phyloP scores from a whole-genome alignment of 2,888 invertebrate genomes.

The Clepsis dumicolana region DNA sequence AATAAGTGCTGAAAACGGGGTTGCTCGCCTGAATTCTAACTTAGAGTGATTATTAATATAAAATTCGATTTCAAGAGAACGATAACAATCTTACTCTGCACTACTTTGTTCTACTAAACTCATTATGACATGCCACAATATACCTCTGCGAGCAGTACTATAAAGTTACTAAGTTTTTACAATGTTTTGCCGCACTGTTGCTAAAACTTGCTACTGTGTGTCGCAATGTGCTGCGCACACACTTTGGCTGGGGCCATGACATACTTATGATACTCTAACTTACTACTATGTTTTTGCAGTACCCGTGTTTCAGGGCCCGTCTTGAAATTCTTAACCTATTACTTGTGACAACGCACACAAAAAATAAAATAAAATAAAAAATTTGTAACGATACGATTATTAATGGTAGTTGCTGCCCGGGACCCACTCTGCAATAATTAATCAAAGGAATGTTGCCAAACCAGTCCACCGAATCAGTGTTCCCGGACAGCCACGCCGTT shows the following conservation, averaged over 20 bases:
- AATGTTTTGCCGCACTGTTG: neutral
- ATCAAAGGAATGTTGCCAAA: constrained; percentile 1
- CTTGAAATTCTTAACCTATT: neutral
- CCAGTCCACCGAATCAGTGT: constrained; percentile 4
- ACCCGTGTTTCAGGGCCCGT: neutral
- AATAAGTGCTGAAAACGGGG: too few relatives aligned
- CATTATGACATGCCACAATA: neutral
- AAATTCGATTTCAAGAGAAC: neutral
- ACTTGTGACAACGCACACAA: too few relatives aligned
- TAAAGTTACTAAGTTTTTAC: neutral
- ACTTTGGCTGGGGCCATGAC: neutral
- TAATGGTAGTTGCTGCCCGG: constrained; percentile 6
- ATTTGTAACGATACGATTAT: neutral
- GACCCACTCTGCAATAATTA: constrained; percentile 8
- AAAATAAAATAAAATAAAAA: neutral
- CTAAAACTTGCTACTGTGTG: neutral
- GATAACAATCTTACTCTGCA: neutral
- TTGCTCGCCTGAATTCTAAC: too few relatives aligned
- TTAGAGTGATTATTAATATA: neutral
- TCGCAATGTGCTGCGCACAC: neutral
- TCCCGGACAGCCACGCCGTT: constrained; percentile 1
- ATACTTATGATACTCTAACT: neutral
- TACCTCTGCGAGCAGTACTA: neutral
- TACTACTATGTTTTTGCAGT: neutral
- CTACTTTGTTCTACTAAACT: neutral